phyloP scores from a whole-genome alignment of 2,888 invertebrate genomes.

The Thymelicus lineola region DNA sequence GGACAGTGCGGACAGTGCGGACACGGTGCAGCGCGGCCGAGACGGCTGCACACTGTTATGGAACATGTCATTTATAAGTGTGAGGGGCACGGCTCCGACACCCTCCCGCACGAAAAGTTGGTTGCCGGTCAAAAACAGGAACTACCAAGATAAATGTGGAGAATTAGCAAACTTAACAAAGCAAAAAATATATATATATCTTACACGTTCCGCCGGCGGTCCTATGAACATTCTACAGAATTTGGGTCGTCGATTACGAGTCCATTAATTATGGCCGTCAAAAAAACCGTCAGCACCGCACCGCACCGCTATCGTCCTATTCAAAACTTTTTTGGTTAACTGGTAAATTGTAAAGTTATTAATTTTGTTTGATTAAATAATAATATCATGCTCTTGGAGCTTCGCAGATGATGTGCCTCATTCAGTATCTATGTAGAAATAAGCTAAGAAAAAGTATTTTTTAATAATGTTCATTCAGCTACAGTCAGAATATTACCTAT shows the following conservation, averaged over 20 bases:
- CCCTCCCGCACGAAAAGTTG: not conserved
- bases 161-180: not conserved
- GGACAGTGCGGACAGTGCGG: no score
- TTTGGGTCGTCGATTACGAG: conserved; percentile 22
- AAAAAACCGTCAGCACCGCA: conserved; percentile 26
- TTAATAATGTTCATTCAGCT: no score
- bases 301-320: not conserved
- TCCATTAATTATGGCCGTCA: conserved; percentile 35
- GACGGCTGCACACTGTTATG: no score
- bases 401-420: no score
- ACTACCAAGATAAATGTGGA: not conserved
- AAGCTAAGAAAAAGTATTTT: no score
- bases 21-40: no score
- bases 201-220: not conserved
- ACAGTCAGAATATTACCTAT: no score
- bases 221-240: conserved; percentile 9
- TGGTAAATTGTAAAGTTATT: not conserved
- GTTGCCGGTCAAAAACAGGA: not conserved
- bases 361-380: no score
- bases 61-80: no score
- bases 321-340: conserved; percentile 19
- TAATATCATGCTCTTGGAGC: no score
- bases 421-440: no score
- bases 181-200: conserved; percentile 1
- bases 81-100: no score